These are phyloP conservation scores for Pammene aurita DNA, from an alignment of 2,888 invertebrate genomes.

Conservation along the genomic window DNA sequence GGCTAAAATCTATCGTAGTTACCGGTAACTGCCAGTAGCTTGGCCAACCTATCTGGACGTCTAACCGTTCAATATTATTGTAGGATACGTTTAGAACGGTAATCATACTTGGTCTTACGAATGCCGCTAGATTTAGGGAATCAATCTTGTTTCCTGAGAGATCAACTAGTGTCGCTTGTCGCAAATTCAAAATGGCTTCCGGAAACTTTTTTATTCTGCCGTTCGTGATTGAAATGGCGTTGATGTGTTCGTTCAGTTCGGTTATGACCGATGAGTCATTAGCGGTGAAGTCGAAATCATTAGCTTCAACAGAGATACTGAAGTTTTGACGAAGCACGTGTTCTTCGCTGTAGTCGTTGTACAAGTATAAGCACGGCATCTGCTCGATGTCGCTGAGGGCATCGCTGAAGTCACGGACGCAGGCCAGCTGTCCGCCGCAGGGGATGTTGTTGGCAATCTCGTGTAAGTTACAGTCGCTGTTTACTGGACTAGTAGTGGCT, in stretches of 20 bases:
- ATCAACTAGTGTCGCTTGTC: constrained; percentile 13
- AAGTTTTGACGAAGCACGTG: constrained; percentile 16
- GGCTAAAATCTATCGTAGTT: constrained; percentile 30
- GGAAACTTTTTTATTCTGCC: constrained; percentile 16
- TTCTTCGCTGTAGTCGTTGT: constrained; percentile 15
- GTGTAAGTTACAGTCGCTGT: constrained; percentile 8
- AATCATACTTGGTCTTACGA: constrained; percentile 1
- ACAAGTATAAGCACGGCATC: constrained; percentile 19
- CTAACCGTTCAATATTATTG: constrained; percentile 26
- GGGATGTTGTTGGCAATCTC: not conserved
- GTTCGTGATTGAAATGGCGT: constrained; percentile 4
- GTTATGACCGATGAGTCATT: not conserved
- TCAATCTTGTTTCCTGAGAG: constrained; percentile 24
- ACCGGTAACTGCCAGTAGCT: constrained; percentile 5
- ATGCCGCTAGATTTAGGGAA: constrained; percentile 19
- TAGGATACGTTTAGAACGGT: constrained; percentile 25
- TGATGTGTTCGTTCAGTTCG: constrained; percentile 19
- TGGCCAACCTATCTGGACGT: not conserved
- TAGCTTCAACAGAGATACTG: not conserved
- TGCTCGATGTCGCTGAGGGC: constrained; percentile 7
- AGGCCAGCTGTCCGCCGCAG: constrained; percentile 12
- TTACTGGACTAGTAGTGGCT: not conserved
- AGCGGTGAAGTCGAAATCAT: constrained; percentile 10
- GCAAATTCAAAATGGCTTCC: constrained; percentile 1
- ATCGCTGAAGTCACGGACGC: constrained; percentile 9